Conservation (phyloP, 2,888 invertebrate species). For the Drosophila recens region DNA sequence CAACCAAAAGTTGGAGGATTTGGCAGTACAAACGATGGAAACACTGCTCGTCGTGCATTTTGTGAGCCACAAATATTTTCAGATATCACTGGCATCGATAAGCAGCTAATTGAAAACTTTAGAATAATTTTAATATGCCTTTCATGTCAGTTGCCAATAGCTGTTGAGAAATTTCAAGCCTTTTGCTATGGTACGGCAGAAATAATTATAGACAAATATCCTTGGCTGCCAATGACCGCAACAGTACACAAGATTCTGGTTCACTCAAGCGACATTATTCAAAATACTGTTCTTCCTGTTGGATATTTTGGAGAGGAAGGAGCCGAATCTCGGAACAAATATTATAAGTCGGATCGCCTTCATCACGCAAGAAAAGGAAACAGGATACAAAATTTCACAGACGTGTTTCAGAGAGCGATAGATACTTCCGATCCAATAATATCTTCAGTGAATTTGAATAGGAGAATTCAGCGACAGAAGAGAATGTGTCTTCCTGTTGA, state of each 20-base stretch:
- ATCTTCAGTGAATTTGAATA: too few relatives aligned
- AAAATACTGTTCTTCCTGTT: neutral
- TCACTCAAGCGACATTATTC: neutral
- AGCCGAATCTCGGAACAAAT: constrained; percentile 6
- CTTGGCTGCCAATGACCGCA: neutral
- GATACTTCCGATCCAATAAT: too few relatives aligned
- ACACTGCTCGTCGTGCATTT: constrained; percentile 9
- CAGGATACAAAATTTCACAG: too few relatives aligned
- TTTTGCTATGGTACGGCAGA: neutral
- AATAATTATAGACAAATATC: neutral
- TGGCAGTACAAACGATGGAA: neutral
- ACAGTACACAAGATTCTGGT: neutral
- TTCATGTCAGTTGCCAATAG: neutral
- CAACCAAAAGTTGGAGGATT: constrained; percentile 3
- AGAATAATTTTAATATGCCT: too few relatives aligned
- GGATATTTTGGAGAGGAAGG: neutral
- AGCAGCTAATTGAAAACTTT: too few relatives aligned
- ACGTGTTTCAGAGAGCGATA: too few relatives aligned
- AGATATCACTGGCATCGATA: neutral
- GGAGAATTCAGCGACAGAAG: too few relatives aligned
- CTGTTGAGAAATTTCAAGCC: neutral
- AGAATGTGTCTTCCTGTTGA: too few relatives aligned
- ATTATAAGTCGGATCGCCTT: constrained; percentile 20
- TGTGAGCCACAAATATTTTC: neutral
- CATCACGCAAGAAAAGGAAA: constrained; percentile 7